Conservation (phyloP, 2,113 vertebrate species). For the Poeciliopsis turrubarensis region DNA sequence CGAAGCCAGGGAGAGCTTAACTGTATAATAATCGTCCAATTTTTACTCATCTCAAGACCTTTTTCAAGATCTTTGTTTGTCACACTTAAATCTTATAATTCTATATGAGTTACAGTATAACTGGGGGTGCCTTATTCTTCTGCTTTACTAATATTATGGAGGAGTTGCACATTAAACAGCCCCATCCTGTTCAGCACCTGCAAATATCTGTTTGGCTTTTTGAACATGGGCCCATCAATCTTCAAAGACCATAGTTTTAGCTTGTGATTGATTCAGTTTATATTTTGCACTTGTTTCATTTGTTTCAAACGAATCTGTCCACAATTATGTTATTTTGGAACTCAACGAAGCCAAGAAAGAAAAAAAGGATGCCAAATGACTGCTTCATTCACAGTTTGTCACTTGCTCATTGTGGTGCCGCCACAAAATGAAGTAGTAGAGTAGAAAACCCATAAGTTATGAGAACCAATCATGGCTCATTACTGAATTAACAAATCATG, state of each 20-base stretch:
- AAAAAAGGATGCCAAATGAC: constrained; percentile 21
- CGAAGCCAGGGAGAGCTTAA: too few species aligned
- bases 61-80: background rate
- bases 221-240: background rate
- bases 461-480: constrained; percentile 39
- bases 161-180: constrained; percentile 3
- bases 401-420: constrained; percentile 35
- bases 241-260: background rate
- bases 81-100: background rate
- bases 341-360: background rate
- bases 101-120: background rate
- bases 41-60: too few species aligned
- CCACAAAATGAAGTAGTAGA: constrained; percentile 50
- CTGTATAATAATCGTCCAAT: too few species aligned
- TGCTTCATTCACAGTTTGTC: constrained; percentile 52
- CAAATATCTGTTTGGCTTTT: background rate
- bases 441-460: constrained; percentile 41
- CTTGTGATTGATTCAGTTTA: background rate
- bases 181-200: background rate
- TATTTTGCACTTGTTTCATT: background rate
- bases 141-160: background rate
- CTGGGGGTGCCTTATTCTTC: background rate
- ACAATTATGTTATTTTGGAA: background rate
- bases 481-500: constrained; percentile 23
- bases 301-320: background rate